phyloP scores from a whole-genome alignment of 2,113 vertebrate genomes.

The Phrynosoma blainvillii region DNA sequence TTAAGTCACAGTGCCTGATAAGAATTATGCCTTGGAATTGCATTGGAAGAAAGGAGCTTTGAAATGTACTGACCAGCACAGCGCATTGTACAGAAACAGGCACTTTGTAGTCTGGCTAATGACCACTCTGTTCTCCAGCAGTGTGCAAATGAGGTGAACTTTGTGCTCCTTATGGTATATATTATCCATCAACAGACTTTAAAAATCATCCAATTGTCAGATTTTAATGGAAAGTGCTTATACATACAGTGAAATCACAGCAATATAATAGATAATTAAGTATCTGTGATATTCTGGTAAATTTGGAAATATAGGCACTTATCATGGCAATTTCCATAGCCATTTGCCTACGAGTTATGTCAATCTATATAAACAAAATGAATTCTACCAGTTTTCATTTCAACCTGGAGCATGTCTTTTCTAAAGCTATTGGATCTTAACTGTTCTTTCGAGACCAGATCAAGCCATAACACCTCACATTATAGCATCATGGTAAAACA shows the following conservation, averaged over 20 bases:
- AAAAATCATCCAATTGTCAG: background rate
- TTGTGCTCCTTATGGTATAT: accelerated
- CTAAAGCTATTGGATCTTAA: too few relatives aligned
- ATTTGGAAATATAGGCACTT: too few relatives aligned
- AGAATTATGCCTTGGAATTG: background rate
- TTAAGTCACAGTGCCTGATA: background rate
- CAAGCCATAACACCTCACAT: too few relatives aligned
- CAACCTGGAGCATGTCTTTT: too few relatives aligned
- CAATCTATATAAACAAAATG: too few relatives aligned
- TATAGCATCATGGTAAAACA: too few relatives aligned
- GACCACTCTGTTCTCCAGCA: background rate
- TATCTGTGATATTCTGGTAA: too few relatives aligned
- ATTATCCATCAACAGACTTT: background rate
- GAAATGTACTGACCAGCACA: background rate
- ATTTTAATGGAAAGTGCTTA: background rate
- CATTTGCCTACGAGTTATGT: too few relatives aligned
- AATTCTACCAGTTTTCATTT: too few relatives aligned
- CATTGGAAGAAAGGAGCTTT: constrained; percentile 13
- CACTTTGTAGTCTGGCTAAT: constrained; percentile 24
- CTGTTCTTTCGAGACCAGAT: too few relatives aligned
- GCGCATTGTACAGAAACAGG: background rate
- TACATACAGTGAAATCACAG: background rate
- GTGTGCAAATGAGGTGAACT: constrained; percentile 23
- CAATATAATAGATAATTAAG: background rate
- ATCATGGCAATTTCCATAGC: too few relatives aligned